Percentiles rank a stretch among this genome's conserved stretches.
These are phyloP conservation scores for Danio jaintianensis DNA, from an alignment of 2,797 vertebrate genomes.

Conservation along the genomic window DNA sequence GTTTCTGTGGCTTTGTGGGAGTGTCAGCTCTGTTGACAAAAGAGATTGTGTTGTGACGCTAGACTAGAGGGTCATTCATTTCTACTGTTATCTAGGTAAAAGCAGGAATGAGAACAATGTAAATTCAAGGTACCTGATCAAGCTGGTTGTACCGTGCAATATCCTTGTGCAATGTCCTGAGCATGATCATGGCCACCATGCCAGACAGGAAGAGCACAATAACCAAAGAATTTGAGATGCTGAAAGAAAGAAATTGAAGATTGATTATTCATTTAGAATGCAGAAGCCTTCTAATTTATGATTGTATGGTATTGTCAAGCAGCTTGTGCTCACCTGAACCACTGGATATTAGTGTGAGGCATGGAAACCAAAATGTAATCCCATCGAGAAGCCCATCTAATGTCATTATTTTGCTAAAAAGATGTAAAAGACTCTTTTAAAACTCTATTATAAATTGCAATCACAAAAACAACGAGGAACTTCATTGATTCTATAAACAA, in stretches of 20 bases:
- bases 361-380: slow-evolving; percentile 93
- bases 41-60: neutral
- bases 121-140: slow-evolving; percentile 76
- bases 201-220: slow-evolving; percentile 92
- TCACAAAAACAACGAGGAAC: neutral
- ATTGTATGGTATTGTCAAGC: neutral
- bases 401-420: slow-evolving; percentile 75
- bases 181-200: slow-evolving; percentile 92
- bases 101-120: neutral
- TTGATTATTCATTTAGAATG: neutral
- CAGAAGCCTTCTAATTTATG: neutral
- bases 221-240: slow-evolving; percentile 93
- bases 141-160: slow-evolving; percentile 93
- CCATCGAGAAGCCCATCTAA: slow-evolving; percentile 91
- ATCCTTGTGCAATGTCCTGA: slow-evolving; percentile 90
- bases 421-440: neutral
- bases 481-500: neutral
- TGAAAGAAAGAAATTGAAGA: slow-evolving; percentile 61
- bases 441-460: neutral
- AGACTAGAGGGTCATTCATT: neutral
- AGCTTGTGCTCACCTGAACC: slow-evolving; percentile 85
- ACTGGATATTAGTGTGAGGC: slow-evolving; percentile 91
- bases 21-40: slow-evolving; percentile 17
- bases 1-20: neutral
- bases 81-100: neutral